Evolutionary conservation across 2,888 invertebrate species (phyloP).

Genomic region (Apodemia mormo): DNA sequence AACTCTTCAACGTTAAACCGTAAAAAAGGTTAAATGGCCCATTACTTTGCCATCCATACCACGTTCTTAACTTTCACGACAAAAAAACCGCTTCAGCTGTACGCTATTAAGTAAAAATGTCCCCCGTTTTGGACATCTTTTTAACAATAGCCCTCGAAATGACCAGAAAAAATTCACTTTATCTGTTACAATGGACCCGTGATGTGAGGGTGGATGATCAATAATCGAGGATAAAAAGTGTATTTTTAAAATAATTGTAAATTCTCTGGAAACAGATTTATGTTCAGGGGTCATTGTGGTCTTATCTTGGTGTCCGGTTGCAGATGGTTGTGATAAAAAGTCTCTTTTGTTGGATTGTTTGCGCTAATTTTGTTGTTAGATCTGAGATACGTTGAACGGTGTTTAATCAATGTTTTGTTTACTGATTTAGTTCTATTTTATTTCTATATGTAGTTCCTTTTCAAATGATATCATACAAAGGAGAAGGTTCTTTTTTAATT

Average conservation of each 20-base stretch:
- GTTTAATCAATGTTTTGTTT: slow-evolving; percentile 2
- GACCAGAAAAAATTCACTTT: slow-evolving; percentile 75
- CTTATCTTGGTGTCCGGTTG: slow-evolving; percentile 70
- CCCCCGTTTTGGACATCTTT: slow-evolving; percentile 70
- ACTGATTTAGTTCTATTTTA: neutral
- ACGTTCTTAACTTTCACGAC: slow-evolving; percentile 20
- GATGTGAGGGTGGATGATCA: slow-evolving; percentile 78
- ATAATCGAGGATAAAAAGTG: slow-evolving; percentile 63
- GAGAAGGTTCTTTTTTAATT: too few species aligned
- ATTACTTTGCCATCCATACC: slow-evolving; percentile 15
- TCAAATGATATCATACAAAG: neutral
- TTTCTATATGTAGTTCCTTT: neutral
- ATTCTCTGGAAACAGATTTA: slow-evolving; percentile 74
- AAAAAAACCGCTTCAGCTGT: slow-evolving; percentile 58
- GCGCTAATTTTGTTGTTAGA: slow-evolving; percentile 15
- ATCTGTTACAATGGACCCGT: slow-evolving; percentile 64
- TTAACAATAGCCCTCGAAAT: slow-evolving; percentile 73
- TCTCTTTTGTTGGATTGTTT: slow-evolving; percentile 37
- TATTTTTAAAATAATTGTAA: slow-evolving; percentile 72
- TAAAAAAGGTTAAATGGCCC: slow-evolving; percentile 16
- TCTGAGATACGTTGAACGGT: neutral
- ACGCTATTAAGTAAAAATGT: slow-evolving; percentile 63
- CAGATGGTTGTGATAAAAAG: slow-evolving; percentile 63
- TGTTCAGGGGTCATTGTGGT: slow-evolving; percentile 75
- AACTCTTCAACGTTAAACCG: slow-evolving; percentile 1